Evolutionary conservation across 2,797 vertebrate species (phyloP).

Genomic region (Thamnophis elegans): DNA sequence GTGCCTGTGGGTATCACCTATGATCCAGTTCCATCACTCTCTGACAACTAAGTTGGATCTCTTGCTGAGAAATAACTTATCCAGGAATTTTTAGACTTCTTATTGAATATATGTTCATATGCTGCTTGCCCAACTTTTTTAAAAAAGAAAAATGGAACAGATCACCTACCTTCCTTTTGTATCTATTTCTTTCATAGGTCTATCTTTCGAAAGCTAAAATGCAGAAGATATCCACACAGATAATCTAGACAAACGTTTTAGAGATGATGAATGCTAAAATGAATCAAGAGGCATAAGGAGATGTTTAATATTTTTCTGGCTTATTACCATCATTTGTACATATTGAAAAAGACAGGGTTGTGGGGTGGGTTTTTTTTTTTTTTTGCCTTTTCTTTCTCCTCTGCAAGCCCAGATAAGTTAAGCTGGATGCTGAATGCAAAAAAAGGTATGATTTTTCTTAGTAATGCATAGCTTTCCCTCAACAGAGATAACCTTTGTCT

Average conservation of each 20-base stretch:
- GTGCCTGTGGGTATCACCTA: not conserved
- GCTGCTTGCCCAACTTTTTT: not conserved
- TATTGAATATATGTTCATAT: not conserved
- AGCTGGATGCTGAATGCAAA: conserved; percentile 10
- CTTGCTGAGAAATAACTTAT: not conserved
- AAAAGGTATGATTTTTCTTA: conserved; percentile 9
- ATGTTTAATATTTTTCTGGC: not conserved
- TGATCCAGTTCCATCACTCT: not conserved
- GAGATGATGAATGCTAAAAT: not conserved
- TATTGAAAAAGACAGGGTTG: not conserved
- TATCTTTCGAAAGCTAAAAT: not conserved
- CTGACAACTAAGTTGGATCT: not conserved
- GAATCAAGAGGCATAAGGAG: not conserved
- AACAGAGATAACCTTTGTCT: conserved; percentile 27
- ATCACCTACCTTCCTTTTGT: not conserved
- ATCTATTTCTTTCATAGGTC: not conserved
- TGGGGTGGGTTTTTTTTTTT: not conserved
- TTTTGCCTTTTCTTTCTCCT: not conserved
- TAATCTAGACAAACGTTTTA: not conserved
- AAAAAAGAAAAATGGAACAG: not conserved
- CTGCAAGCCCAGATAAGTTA: conserved; percentile 1
- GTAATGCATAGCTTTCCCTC: conserved; percentile 27
- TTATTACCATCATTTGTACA: accelerated
- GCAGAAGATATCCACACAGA: not conserved
- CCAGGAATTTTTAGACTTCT: not conserved